A percentile compares a stretch with the other conserved stretches of the same genome.
phyloP scores from a whole-genome alignment of 1,140 invertebrate species.

The Neodiprion pinetum region DNA sequence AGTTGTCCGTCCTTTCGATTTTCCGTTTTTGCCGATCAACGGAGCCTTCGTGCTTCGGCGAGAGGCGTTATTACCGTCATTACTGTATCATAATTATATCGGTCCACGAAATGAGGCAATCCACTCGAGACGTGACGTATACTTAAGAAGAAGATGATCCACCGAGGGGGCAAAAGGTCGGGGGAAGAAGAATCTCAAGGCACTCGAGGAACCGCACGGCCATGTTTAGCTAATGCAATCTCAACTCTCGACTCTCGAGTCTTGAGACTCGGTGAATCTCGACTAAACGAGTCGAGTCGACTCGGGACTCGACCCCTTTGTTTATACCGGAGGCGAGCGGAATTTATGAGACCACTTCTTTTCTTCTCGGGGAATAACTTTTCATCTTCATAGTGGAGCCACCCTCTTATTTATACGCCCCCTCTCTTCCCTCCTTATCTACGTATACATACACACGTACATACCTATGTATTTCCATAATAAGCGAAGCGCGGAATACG shows the following conservation, averaged over 20 bases:
- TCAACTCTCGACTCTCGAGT: slow-evolving; percentile 17
- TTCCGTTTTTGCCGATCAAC: too few relatives aligned
- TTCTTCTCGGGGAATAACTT: slow-evolving; percentile 39
- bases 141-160: too few relatives aligned
- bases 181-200: not conserved
- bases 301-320: slow-evolving; percentile 29
- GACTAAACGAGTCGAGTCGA: not conserved
- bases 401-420: slow-evolving; percentile 37
- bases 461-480: not conserved
- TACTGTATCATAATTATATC: too few relatives aligned
- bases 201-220: slow-evolving; percentile 4
- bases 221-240: slow-evolving; percentile 42
- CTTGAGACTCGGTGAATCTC: too few relatives aligned
- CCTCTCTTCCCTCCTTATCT: not conserved
- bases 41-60: too few relatives aligned
- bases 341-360: slow-evolving; percentile 42
- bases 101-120: too few relatives aligned
- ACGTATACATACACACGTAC: too few relatives aligned
- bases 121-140: too few relatives aligned
- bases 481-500: not conserved
- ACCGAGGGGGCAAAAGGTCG: not conserved
- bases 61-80: too few relatives aligned
- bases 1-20: too few relatives aligned
- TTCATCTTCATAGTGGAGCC: slow-evolving; percentile 33
- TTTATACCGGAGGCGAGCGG: slow-evolving; percentile 30